Evolutionary conservation across 2,797 vertebrate species (phyloP), one percentile per base, ranked within the genome.

Genomic region (Urophycis tenuis): DNA sequence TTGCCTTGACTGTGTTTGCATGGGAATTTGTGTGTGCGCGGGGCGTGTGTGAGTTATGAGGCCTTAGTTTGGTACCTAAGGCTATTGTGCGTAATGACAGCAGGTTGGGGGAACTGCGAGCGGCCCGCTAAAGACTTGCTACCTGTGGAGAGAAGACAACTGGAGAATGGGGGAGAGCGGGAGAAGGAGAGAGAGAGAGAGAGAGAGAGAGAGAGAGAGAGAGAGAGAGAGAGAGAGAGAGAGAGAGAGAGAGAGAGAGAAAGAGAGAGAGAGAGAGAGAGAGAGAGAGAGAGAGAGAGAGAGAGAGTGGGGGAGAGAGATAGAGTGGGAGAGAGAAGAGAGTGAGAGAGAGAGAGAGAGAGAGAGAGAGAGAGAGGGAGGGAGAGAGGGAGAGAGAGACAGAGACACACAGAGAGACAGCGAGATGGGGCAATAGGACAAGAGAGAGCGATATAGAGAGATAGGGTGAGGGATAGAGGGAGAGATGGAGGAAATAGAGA

Each of bases 1-100:
- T 95, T 96, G 92, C 90, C 88, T 96, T 92, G 95, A 95, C 91
- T 92, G 91, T 95, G 94, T 96, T 97, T 97, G 94, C 94, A 94
- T 93, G 95, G 92, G 93, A 95, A 93, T 95, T 94, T 95, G 92
- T 84, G 79, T 85, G 81, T 92, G 87, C 94, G 92, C 92, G 87
- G 93, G 91, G 93, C 91, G 90, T 93, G 90, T 93, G 93, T 95
- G 95, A 96, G 95, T 97, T 97, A 96, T 95, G 94, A 93, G 87
- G 91, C 93, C 90, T 90, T 91, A 93, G 94, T 95, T 92, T 88
- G 94, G 92, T 94, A 97, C 96, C 95, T 96, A 92, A 95, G 95
- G 95, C 94, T 94, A 94, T 93, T 93, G 92, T 91, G 91, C 91
- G 94, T 93, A 92, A 93, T 93, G 92, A 92, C 84, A 88, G 90